Base-by-base conservation (phyloP, 2,113 vertebrate species). In the Hippocampus barbouri region DNA sequence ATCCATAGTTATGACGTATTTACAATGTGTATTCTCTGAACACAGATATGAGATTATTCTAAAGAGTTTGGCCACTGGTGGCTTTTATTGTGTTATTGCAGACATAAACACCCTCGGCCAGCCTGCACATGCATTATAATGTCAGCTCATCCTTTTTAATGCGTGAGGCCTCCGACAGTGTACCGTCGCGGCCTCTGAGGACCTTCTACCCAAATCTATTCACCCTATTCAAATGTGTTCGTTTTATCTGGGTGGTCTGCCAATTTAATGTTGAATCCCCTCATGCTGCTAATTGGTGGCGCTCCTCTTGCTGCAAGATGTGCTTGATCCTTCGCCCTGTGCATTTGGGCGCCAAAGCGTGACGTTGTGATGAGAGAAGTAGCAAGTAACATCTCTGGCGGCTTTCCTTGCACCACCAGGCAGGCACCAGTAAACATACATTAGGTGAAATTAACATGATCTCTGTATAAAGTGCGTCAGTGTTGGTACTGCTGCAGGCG, bases 61-160 rank as follows among this genome's bases (percentile, higher is more conserved):
- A 77, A 80, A 64, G 77, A 65, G 12, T 65, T 66, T 78, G 66
- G 74, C 72, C 75, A 72, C 73, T 69, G 60, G 57, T 68, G 20
- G 51, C 63, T 51, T 23, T 70, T 47, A 61, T 67, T 47, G 27
- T 65, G 27, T 65, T 40, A 56, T 27, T 49, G 49, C 61, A 66
- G 40, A 57, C 69, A 23, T 45, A 65, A 60, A 79, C 54, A 72
- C 51, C 76, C 47, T 27, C 27, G 23, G 20, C 62, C 40, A 53
- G 76, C 76, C 89, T 90, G 90, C 70, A 80, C 75, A 64, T 87
- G 89, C 89, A 92, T 92, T 85, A 80, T 85, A 90, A 89, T 90
- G 73, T 80, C 82, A 86, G 91, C 89, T 92, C 89, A 90, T 87
- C 85, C 82, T 75, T 76, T 75, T 60, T 75, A 77, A 86, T 68